phyloP scores from a whole-genome alignment of 2,113 vertebrate genomes.

The Nycticorax nycticorax region DNA sequence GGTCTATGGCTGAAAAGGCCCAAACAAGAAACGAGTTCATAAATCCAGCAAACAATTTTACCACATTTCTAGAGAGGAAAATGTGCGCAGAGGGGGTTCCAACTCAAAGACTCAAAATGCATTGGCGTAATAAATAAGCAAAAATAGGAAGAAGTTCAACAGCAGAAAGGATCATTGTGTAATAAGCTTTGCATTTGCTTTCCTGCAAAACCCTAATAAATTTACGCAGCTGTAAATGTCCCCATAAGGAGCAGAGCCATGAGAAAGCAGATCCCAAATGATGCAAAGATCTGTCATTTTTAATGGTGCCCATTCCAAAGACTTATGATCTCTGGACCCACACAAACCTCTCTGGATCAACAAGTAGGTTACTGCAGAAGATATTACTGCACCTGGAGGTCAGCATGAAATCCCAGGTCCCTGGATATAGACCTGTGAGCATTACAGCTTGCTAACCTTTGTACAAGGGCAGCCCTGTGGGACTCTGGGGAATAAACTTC shows the following conservation, averaged over 20 bases:
- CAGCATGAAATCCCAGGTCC: neutral
- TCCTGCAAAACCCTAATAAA: neutral
- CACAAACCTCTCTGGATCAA: neutral
- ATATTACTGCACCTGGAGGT: neutral
- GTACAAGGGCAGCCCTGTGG: neutral
- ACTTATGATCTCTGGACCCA: neutral
- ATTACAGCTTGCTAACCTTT: neutral
- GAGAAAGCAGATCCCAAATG: neutral
- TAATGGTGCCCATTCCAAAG: neutral
- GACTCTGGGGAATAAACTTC: neutral
- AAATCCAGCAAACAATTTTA: neutral
- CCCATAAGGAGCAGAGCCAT: neutral
- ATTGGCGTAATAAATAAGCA: neutral
- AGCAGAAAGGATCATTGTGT: neutral
- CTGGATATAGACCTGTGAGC: neutral
- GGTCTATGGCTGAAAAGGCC: neutral
- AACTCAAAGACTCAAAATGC: neutral
- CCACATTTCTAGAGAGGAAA: neutral
- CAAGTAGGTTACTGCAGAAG: neutral
- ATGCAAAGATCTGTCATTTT: neutral
- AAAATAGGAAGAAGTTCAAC: conserved; percentile 30
- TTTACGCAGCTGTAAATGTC: neutral
- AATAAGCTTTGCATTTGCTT: conserved; percentile 30
- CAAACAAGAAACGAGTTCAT: neutral
- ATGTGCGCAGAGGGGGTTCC: neutral